Evolutionary conservation across 1,140 invertebrate species (phyloP), one percentile per base, ranked within the genome.

Genomic region (Ptiloglossa arizonensis): DNA sequence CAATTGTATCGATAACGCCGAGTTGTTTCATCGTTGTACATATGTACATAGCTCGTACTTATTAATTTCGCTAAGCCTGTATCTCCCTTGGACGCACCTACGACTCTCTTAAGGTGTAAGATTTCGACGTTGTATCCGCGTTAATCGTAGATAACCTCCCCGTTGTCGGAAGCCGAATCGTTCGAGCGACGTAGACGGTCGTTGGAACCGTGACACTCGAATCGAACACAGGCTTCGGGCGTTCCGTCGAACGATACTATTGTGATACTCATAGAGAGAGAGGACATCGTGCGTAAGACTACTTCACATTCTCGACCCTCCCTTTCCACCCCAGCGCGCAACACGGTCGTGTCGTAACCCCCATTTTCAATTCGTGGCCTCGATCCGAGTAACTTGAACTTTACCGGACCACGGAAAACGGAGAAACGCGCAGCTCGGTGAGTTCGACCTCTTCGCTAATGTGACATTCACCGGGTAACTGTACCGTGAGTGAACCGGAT

Each of bases 1-100:
- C n/a, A 88, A 88, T 87, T 86, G 83, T 86, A 88, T 87, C 85
- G 79, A 86, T 85, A 87, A 87, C 82, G 68, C 81, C 83, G 72
- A 85, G 75, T 89, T 87, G 84, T 90, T 90, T 86, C 87, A 89
- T 90, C 88, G 85, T 90, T 93, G 92, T 93, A 92, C 90, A 93
- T 93, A 92, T 93, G 92, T 93, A 93, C 87, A 93, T 93, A 93
- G 87, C 88, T 88, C 88, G 91, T 93, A 93, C 91, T 92, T 93
- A 92, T 92, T 92, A 92, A 91, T 89, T 90, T 89, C 87, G 85
- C 86, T 92, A 91, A 92, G 91, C 85, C 89, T 91, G 70, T 89
- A 89, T 89, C 79, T 83, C 76, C 62, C 71, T 52, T 70, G 48
- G 73, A 60, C 64, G 78, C 59, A 11, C 41, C 50, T 35, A 17